Conservation (phyloP, 1,140 invertebrate species). For the Charaxes varanes region DNA sequence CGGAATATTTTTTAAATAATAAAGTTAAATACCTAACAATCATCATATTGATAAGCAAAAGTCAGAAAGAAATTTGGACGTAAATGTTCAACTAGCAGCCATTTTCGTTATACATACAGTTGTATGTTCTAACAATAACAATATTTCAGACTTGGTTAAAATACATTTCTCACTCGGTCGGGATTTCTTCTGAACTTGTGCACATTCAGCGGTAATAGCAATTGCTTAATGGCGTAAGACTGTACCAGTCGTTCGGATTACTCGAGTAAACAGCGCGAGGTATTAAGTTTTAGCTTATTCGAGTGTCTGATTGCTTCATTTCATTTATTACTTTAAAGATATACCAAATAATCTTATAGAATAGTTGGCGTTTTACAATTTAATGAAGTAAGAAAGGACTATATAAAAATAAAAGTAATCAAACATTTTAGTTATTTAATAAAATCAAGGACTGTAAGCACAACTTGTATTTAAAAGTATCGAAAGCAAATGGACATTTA, state of each 20-base stretch:
- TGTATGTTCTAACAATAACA: background rate
- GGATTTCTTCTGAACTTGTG: slow-evolving; percentile 9
- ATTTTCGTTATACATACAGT: background rate
- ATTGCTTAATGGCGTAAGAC: slow-evolving; percentile 19
- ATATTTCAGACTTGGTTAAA: slow-evolving; percentile 1
- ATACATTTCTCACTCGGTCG: slow-evolving; percentile 8
- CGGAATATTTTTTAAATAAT: too few species aligned
- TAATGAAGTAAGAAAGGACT: too few species aligned
- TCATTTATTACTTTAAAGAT: slow-evolving; percentile 28
- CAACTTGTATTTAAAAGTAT: too few species aligned
- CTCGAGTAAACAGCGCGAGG: slow-evolving; percentile 20
- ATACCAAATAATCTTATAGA: too few species aligned
- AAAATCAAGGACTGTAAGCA: too few species aligned
- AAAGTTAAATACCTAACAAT: slow-evolving; percentile 1
- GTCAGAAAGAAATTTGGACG: background rate
- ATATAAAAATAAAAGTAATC: too few species aligned
- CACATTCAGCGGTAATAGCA: slow-evolving; percentile 21
- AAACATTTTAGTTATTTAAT: too few species aligned
- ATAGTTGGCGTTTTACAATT: too few species aligned
- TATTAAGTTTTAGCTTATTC: slow-evolving; percentile 25
- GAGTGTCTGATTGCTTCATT: slow-evolving; percentile 26
- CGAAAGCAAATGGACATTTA: too few species aligned
- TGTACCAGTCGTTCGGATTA: slow-evolving; percentile 16
- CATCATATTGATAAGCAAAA: too few species aligned
- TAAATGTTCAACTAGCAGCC: background rate